These are phyloP conservation scores for Hirundichthys speculiger DNA, from an alignment of 2,113 vertebrate species.

Conservation along the genomic window DNA sequence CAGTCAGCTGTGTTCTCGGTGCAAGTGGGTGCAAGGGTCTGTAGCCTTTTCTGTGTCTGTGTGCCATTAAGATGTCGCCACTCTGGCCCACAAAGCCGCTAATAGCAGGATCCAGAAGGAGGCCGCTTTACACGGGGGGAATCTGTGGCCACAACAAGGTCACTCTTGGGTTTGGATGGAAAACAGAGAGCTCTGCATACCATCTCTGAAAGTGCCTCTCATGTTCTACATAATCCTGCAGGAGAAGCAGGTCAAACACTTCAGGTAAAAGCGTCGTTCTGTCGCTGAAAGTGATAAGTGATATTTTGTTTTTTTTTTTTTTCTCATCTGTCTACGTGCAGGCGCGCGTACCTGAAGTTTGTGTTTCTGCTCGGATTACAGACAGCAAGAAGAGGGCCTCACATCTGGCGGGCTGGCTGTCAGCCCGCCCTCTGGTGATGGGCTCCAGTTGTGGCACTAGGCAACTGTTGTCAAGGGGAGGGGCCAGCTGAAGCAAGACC, in stretches of 20 bases:
- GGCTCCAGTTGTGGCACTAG: conserved; percentile 72
- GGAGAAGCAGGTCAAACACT: neutral
- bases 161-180: conserved; percentile 63
- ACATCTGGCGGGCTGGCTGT: conserved; percentile 75
- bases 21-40: conserved; percentile 27
- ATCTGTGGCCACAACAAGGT: conserved; percentile 73
- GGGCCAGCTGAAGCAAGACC: conserved; percentile 49
- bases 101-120: conserved; percentile 66
- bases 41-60: conserved; percentile 56
- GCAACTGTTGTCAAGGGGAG: conserved; percentile 55
- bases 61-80: conserved; percentile 71
- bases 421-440: conserved; percentile 56
- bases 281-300: neutral
- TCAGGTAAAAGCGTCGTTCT: too few relatives aligned
- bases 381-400: conserved; percentile 47
- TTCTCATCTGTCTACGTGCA: conserved; percentile 31
- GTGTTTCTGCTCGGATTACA: conserved; percentile 50
- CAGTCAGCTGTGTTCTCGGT: conserved; percentile 43
- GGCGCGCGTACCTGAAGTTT: conserved; percentile 41
- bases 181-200: conserved; percentile 30
- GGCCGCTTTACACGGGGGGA: conserved; percentile 63
- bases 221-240: conserved; percentile 17
- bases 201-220: conserved; percentile 20
- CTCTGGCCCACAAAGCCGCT: conserved; percentile 70
- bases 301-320: conserved; percentile 14